A percentile compares a stretch with the other conserved stretches of the same genome.
Evolutionary conservation across 2,797 vertebrate species (phyloP).

Genomic region (Pyrocephalus nanus): DNA sequence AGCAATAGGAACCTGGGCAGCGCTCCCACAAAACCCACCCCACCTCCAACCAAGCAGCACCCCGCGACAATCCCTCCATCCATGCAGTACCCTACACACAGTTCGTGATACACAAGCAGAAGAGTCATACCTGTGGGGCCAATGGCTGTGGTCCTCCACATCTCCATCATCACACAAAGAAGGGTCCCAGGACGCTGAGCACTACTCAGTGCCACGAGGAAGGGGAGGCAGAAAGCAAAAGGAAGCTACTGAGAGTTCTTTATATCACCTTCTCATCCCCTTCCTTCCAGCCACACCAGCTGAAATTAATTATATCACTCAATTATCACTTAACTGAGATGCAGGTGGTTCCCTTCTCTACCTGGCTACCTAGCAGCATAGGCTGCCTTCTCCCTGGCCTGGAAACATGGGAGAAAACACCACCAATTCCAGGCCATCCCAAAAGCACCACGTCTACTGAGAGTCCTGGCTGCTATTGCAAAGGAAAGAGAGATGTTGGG

Average conservation of each 20-base stretch:
- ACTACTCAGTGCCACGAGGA: neutral
- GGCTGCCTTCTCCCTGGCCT: neutral
- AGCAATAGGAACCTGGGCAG: neutral
- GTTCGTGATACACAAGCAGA: neutral
- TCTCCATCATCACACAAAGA: accelerated
- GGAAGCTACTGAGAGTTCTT: accelerated
- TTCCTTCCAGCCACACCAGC: neutral
- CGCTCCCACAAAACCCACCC: neutral
- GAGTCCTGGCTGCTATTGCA: neutral
- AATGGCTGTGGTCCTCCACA: accelerated
- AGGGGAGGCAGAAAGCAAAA: neutral
- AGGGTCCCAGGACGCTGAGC: accelerated
- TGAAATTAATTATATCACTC: neutral
- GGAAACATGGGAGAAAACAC: neutral
- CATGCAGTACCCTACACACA: neutral
- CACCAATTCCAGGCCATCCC: neutral
- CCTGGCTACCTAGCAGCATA: neutral
- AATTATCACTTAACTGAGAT: neutral
- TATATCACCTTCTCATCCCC: neutral
- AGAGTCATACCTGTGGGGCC: accelerated
- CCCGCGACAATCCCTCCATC: neutral
- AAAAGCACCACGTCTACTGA: neutral
- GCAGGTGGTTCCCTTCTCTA: neutral
- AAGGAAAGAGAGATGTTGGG: neutral
- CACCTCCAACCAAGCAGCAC: neutral